phyloP scores from a whole-genome alignment of 2,797 vertebrate genomes.

The Hephaestus fuliginosus region DNA sequence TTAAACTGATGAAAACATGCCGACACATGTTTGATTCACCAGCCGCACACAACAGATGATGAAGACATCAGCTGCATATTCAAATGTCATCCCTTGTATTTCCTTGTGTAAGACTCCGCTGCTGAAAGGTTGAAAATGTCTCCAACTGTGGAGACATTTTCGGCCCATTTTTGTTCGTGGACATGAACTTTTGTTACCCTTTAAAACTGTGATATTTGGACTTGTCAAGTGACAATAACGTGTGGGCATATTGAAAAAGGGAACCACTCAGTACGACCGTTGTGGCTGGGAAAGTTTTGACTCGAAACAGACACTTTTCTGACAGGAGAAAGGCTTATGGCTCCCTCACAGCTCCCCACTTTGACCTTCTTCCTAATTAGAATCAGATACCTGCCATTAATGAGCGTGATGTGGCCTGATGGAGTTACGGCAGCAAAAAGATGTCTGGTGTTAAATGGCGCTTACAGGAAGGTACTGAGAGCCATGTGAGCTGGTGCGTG shows the following conservation, averaged over 20 bases:
- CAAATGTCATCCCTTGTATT: conserved; percentile 21
- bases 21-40: conserved; percentile 43
- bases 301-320: conserved; percentile 25
- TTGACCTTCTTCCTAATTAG: conserved; percentile 66
- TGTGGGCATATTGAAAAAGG: conserved; percentile 19
- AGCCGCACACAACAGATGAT: conserved; percentile 16
- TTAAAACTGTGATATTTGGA: conserved; percentile 23
- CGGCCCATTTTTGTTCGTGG: conserved; percentile 13
- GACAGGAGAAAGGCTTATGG: not conserved
- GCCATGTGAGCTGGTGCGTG: conserved; percentile 55
- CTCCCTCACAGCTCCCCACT: conserved; percentile 33
- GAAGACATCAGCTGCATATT: conserved; percentile 45
- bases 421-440: conserved; percentile 46
- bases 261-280: no score
- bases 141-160: conserved; percentile 18
- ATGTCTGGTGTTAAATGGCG: conserved; percentile 65
- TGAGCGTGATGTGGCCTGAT: conserved; percentile 70
- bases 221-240: conserved; percentile 15
- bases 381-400: conserved; percentile 63
- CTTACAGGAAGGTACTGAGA: conserved; percentile 49
- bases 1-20: conserved; percentile 42
- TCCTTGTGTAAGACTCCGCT: conserved; percentile 2
- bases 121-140: conserved; percentile 37
- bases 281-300: conserved; percentile 18
- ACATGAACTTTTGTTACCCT: conserved; percentile 33